Evolutionary conservation across 2,888 invertebrate species (phyloP).

Genomic region (Erynnis tages): DNA sequence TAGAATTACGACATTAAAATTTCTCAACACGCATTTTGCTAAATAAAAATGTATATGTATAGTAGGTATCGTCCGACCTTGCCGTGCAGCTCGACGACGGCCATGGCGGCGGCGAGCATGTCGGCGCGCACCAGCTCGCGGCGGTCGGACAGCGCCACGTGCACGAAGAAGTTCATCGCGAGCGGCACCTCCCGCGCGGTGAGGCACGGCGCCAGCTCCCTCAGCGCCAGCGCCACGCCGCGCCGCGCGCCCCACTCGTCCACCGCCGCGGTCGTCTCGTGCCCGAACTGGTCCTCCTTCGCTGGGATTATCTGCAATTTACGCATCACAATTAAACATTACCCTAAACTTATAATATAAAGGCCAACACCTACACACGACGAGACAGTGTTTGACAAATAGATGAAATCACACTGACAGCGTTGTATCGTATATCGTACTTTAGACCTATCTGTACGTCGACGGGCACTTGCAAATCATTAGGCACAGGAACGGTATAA

Average conservation of each 20-base stretch:
- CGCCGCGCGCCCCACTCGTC: constrained; percentile 96
- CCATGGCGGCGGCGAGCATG: constrained; percentile 97
- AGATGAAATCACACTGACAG: too few relatives aligned
- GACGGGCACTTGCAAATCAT: too few relatives aligned
- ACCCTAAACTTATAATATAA: too few relatives aligned
- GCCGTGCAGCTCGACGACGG: constrained; percentile 95
- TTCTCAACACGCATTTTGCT: too few relatives aligned
- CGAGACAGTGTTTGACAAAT: too few relatives aligned
- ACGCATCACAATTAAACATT: neutral
- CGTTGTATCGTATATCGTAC: too few relatives aligned
- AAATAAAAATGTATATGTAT: neutral
- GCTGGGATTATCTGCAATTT: constrained; percentile 88
- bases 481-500: too few relatives aligned
- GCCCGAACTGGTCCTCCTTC: constrained; percentile 94
- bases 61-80: constrained; percentile 86
- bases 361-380: too few relatives aligned
- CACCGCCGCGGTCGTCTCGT: constrained; percentile 90
- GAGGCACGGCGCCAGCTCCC: constrained; percentile 87
- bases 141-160: constrained; percentile 92
- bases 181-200: constrained; percentile 85
- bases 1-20: too few relatives aligned
- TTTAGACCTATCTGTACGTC: too few relatives aligned
- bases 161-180: constrained; percentile 91
- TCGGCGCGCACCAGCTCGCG: constrained; percentile 90
- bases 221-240: constrained; percentile 92